Conservation (phyloP, 1,140 invertebrate genomes). For the Rhyzopertha dominica region DNA sequence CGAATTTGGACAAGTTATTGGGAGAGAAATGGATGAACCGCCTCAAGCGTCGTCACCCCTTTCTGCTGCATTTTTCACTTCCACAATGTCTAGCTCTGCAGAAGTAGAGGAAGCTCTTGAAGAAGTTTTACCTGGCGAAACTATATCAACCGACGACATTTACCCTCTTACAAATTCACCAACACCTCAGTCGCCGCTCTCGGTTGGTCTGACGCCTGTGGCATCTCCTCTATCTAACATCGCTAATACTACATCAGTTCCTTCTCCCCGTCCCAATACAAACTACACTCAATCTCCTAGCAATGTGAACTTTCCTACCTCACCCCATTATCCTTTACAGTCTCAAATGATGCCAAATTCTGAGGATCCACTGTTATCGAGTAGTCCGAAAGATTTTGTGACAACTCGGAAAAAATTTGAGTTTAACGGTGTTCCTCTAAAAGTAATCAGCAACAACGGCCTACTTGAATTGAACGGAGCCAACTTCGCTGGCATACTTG, state of each 20-base stretch:
- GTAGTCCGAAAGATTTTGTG: conserved; percentile 72
- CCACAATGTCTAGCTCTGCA: conserved; percentile 77
- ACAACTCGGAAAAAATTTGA: conserved; percentile 59
- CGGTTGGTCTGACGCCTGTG: conserved; percentile 52
- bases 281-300: conserved; percentile 44
- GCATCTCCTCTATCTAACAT: conserved; percentile 55
- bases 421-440: conserved; percentile 53
- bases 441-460: conserved; percentile 59
- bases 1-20: conserved; percentile 47
- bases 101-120: conserved; percentile 76
- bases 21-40: conserved; percentile 52
- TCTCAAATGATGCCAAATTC: conserved; percentile 80
- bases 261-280: conserved; percentile 51
- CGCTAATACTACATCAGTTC: conserved; percentile 47
- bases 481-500: conserved; percentile 55
- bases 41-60: conserved; percentile 64
- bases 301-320: conserved; percentile 46
- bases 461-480: conserved; percentile 54
- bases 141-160: conserved; percentile 53
- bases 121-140: conserved; percentile 74
- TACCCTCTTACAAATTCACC: conserved; percentile 61
- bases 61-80: conserved; percentile 77
- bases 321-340: conserved; percentile 55
- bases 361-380: conserved; percentile 74
- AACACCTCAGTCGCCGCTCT: conserved; percentile 55